phyloP scores from a whole-genome alignment of 1,140 invertebrate genomes.

The Sitobion miscanthi region DNA sequence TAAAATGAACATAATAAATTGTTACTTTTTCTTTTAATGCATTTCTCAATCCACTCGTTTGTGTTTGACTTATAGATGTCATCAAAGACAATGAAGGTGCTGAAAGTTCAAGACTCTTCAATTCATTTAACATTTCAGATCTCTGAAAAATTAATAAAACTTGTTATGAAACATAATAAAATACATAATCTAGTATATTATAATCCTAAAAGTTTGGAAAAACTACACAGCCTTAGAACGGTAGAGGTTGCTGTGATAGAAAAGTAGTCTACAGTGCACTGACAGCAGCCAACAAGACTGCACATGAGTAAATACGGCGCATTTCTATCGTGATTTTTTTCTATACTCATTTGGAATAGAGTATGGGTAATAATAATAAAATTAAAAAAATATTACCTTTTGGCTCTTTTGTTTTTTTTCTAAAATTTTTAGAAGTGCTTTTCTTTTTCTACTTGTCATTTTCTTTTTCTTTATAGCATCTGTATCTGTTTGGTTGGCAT shows the following conservation, averaged over 20 bases:
- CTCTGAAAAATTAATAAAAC: slow-evolving; percentile 8
- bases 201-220: neutral
- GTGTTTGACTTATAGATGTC: slow-evolving; percentile 53
- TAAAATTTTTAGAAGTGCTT: slow-evolving; percentile 41
- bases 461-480: slow-evolving; percentile 17
- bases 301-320: too few relatives aligned
- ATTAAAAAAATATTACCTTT: slow-evolving; percentile 27
- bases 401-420: slow-evolving; percentile 45
- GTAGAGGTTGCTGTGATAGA: too few relatives aligned
- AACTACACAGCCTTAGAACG: too few relatives aligned
- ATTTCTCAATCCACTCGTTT: slow-evolving; percentile 49
- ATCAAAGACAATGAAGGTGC: slow-evolving; percentile 47
- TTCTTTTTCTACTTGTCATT: slow-evolving; percentile 40
- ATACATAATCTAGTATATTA: neutral
- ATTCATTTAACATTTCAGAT: slow-evolving; percentile 40
- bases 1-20: neutral
- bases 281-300: too few relatives aligned
- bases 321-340: too few relatives aligned
- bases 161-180: neutral
- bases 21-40: slow-evolving; percentile 45
- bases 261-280: too few relatives aligned
- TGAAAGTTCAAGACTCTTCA: slow-evolving; percentile 45
- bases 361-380: neutral
- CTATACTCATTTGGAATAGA: too few relatives aligned
- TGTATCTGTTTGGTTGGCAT: neutral